Percentiles rank a stretch among this genome's conserved stretches.
Evolutionary conservation across 2,888 invertebrate species (phyloP).

Genomic region (Leucoma salicis): DNA sequence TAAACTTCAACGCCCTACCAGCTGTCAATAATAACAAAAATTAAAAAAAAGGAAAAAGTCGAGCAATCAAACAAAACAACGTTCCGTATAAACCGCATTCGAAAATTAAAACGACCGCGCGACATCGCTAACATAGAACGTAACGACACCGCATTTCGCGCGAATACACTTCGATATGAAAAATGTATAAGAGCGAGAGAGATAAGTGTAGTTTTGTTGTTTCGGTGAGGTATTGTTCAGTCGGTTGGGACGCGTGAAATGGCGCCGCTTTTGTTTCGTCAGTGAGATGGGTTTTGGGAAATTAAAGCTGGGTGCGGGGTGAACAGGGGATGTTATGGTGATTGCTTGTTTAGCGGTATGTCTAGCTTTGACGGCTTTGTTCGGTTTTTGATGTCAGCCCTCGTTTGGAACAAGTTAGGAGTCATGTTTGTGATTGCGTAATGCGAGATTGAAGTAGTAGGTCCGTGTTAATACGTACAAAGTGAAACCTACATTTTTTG

Average conservation of each 20-base stretch:
- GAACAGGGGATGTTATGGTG: slow-evolving; percentile 60
- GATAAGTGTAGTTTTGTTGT: slow-evolving; percentile 56
- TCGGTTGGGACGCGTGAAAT: slow-evolving; percentile 79
- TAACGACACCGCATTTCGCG: slow-evolving; percentile 61
- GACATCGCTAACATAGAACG: slow-evolving; percentile 54
- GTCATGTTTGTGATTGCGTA: slow-evolving; percentile 10
- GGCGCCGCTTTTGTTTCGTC: slow-evolving; percentile 69
- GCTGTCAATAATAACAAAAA: slow-evolving; percentile 29
- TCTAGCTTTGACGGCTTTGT: slow-evolving; percentile 27
- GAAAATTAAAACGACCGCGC: slow-evolving; percentile 75
- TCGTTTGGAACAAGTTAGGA: slow-evolving; percentile 15
- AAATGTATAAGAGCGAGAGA: slow-evolving; percentile 41
- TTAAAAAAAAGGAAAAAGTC: slow-evolving; percentile 37
- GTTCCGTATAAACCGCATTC: slow-evolving; percentile 73
- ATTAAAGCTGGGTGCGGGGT: slow-evolving; percentile 70
- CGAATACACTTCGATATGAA: slow-evolving; percentile 41
- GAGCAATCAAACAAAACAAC: slow-evolving; percentile 61
- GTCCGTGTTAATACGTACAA: background rate
- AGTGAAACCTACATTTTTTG: background rate
- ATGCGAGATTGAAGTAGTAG: background rate
- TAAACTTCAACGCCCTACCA: slow-evolving; percentile 21
- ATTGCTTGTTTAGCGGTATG: slow-evolving; percentile 66
- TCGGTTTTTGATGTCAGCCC: slow-evolving; percentile 23
- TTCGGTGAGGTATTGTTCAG: slow-evolving; percentile 65
- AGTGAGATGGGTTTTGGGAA: slow-evolving; percentile 71